phyloP scores from a whole-genome alignment of 2,888 invertebrate species.

The Carpatolechia fugitivella region DNA sequence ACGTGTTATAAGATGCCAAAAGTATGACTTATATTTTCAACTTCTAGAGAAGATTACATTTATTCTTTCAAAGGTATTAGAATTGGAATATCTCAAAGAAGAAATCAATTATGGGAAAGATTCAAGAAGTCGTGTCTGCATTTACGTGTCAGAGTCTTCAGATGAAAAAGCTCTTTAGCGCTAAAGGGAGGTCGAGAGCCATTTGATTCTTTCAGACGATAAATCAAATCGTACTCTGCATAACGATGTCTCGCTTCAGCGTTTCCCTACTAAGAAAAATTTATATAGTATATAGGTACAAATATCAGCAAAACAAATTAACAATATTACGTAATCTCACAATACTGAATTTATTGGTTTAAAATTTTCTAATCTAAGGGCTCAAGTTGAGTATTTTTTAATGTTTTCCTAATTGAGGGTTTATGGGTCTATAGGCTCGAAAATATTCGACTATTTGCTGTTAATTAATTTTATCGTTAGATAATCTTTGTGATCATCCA shows the following conservation, averaged over 20 bases:
- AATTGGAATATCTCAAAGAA: constrained; percentile 26
- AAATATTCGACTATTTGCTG: neutral
- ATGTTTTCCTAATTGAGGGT: too few relatives aligned
- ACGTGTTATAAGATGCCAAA: neutral
- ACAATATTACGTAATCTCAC: too few relatives aligned
- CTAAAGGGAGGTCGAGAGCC: constrained; percentile 31
- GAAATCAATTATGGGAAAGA: constrained; percentile 40
- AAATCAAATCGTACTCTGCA: constrained; percentile 42
- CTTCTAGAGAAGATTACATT: neutral
- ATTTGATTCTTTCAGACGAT: constrained; percentile 43
- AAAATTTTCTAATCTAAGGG: too few relatives aligned
- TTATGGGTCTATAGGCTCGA: neutral
- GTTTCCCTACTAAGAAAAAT: neutral
- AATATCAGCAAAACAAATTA: too few relatives aligned
- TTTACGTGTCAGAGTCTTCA: constrained; percentile 37
- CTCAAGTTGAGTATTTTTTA: too few relatives aligned
- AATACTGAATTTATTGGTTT: too few relatives aligned
- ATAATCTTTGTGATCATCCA: neutral
- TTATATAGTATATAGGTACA: neutral
- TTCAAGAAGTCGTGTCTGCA: constrained; percentile 38
- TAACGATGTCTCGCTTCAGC: constrained; percentile 29
- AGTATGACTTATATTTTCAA: neutral
- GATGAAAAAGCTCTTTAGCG: constrained; percentile 39
- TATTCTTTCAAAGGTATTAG: neutral
- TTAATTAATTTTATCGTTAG: neutral